A percentile compares a stretch with the other conserved stretches of the same genome.
phyloP scores from a whole-genome alignment of 1,140 invertebrate genomes.

The Tachypleus tridentatus region DNA sequence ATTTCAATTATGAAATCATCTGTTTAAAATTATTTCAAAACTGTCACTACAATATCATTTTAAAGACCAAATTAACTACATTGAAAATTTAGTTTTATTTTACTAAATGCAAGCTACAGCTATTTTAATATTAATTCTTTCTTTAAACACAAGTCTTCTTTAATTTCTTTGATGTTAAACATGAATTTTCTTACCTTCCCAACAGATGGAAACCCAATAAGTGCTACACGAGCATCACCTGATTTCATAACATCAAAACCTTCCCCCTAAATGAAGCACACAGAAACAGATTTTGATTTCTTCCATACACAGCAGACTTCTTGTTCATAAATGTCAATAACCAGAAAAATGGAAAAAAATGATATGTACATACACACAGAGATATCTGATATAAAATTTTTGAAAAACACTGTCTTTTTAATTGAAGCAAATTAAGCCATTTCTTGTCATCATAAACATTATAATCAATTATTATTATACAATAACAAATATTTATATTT shows the following conservation, averaged over 20 bases:
- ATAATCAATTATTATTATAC: too few species aligned
- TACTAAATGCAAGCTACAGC: too few species aligned
- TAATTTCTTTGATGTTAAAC: not conserved
- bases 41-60: too few species aligned
- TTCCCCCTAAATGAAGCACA: constrained; percentile 69
- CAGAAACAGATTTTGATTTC: not conserved
- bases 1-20: too few species aligned
- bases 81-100: too few species aligned
- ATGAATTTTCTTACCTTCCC: constrained; percentile 53
- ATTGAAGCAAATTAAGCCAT: not conserved
- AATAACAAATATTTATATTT: too few species aligned
- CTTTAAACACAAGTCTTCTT: constrained; percentile 1
- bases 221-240: constrained; percentile 94
- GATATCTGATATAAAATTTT: not conserved
- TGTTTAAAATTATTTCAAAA: too few species aligned
- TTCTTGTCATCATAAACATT: too few species aligned
- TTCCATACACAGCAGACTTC: not conserved
- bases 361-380: not conserved
- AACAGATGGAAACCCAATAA: constrained; percentile 95
- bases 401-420: not conserved
- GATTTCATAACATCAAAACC: constrained; percentile 99
- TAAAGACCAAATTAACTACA: too few species aligned
- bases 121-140: not conserved
- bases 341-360: constrained; percentile 2
- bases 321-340: not conserved